Evolutionary conservation across 2,888 invertebrate species (phyloP).

Genomic region (Nephrotoma flavescens): DNA sequence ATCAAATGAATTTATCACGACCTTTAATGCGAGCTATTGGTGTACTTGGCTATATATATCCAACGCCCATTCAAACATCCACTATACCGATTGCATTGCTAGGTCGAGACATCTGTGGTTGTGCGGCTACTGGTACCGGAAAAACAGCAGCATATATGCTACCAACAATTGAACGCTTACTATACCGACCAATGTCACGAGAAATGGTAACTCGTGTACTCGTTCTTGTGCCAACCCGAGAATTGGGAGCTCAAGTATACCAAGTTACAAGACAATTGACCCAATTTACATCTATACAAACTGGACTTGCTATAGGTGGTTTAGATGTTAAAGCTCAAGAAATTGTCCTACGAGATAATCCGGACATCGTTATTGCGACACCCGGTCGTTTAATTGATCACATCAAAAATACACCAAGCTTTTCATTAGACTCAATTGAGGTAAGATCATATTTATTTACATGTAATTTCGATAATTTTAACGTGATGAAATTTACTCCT

Average conservation of each 20-base stretch:
- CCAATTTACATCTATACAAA: conserved; percentile 70
- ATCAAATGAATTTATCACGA: conserved; percentile 92
- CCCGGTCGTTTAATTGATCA: conserved; percentile 97
- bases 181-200: conserved; percentile 66
- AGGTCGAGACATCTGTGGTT: conserved; percentile 93
- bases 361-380: conserved; percentile 95
- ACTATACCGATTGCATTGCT: conserved; percentile 88
- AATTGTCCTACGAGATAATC: conserved; percentile 68
- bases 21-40: conserved; percentile 85
- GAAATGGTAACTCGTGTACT: conserved; percentile 66
- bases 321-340: conserved; percentile 73
- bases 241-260: conserved; percentile 95
- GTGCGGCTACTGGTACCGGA: conserved; percentile 95
- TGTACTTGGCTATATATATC: conserved; percentile 76
- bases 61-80: conserved; percentile 93
- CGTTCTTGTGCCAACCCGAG: conserved; percentile 91
- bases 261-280: conserved; percentile 82
- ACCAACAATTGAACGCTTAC: conserved; percentile 83
- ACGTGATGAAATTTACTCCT: conserved; percentile 29
- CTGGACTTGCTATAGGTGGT: conserved; percentile 77
- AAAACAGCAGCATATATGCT: conserved; percentile 99
- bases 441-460: conserved; percentile 38
- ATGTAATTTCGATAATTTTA: neutral
- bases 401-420: conserved; percentile 86
- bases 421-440: conserved; percentile 80